These are phyloP conservation scores for Anableps anableps DNA, from an alignment of 2,797 vertebrate species.

Conservation along the genomic window DNA sequence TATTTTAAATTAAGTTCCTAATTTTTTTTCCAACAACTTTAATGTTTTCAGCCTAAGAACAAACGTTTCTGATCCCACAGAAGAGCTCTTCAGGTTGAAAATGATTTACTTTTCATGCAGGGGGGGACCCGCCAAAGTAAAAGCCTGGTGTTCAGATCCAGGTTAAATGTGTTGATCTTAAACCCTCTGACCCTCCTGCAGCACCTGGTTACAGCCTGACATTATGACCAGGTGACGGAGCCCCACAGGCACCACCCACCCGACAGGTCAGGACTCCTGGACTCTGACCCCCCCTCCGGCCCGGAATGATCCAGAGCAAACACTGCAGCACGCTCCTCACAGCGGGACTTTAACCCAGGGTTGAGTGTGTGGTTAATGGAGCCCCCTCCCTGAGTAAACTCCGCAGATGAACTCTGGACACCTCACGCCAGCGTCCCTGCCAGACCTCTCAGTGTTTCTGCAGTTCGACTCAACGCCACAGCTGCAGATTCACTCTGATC, in stretches of 20 bases:
- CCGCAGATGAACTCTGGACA: slow-evolving; percentile 49
- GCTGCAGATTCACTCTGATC: not conserved
- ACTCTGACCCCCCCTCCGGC: slow-evolving; percentile 43
- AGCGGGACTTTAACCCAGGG: slow-evolving; percentile 55
- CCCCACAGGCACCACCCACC: not conserved
- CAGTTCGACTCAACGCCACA: not conserved
- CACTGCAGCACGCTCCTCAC: slow-evolving; percentile 29
- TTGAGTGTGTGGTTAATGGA: slow-evolving; percentile 20
- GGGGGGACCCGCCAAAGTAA: not conserved
- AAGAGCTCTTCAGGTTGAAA: not conserved
- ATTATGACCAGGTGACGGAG: not conserved
- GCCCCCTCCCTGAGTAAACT: slow-evolving; percentile 65
- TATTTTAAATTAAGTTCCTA: not conserved
- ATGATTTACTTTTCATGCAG: not conserved
- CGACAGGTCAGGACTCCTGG: not conserved
- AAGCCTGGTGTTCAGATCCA: not conserved
- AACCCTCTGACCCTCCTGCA: not conserved
- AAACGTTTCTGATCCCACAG: not conserved
- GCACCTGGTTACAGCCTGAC: not conserved
- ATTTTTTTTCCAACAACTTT: not conserved
- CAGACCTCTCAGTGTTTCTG: slow-evolving; percentile 1
- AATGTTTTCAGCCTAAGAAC: not conserved
- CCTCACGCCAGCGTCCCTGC: slow-evolving; percentile 2
- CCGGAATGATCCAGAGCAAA: slow-evolving; percentile 45
- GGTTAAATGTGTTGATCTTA: not conserved